phyloP scores from a whole-genome alignment of 1,140 invertebrate genomes.

The Dreissena polymorpha region DNA sequence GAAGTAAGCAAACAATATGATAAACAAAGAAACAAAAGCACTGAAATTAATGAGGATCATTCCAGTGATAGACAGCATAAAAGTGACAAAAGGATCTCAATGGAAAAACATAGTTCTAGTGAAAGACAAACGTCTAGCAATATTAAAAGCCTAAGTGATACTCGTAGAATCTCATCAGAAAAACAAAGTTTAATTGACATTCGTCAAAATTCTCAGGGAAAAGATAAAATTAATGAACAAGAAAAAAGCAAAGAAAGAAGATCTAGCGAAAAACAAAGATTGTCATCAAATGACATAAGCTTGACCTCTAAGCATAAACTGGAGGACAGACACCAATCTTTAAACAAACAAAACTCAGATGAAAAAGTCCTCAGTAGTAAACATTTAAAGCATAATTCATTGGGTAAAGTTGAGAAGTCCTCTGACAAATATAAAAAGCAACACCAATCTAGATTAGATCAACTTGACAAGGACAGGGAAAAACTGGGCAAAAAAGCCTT shows the following conservation, averaged over 20 bases:
- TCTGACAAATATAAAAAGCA: not conserved
- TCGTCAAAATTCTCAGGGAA: no score
- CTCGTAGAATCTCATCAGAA: no score
- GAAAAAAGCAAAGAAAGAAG: conserved; percentile 4
- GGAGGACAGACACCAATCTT: not conserved
- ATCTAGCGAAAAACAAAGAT: not conserved
- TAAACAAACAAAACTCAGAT: not conserved
- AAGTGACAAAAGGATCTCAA: not conserved
- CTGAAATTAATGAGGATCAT: not conserved
- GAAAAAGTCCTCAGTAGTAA: not conserved
- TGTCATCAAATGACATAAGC: no score
- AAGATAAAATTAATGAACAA: not conserved
- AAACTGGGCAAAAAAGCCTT: no score
- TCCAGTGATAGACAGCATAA: not conserved
- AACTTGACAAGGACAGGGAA: no score
- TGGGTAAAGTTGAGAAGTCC: not conserved
- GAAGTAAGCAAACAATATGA: no score
- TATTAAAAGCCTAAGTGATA: no score
- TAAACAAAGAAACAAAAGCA: no score
- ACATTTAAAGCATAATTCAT: not conserved
- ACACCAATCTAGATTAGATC: not conserved
- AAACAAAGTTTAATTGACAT: no score
- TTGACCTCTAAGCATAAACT: no score
- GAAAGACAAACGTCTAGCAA: not conserved
- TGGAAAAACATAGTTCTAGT: conserved; percentile 13